A percentile compares a stretch with the other conserved stretches of the same genome.
Evolutionary conservation across 1,140 invertebrate species (phyloP).

Genomic region (Tetragnatha versicolor): DNA sequence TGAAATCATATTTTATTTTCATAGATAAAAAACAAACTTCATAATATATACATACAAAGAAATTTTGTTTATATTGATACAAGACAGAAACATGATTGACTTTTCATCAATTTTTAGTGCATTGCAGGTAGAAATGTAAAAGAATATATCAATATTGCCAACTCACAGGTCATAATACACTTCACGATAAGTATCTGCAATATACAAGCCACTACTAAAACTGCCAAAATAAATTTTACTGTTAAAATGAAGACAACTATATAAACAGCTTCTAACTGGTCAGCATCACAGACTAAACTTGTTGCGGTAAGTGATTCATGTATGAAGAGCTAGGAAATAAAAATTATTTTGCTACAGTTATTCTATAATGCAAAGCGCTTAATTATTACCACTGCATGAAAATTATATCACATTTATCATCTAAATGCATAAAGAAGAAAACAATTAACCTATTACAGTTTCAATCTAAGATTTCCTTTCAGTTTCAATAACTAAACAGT

Average conservation of each 20-base stretch:
- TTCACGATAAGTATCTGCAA: slow-evolving; percentile 19
- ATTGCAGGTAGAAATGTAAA: slow-evolving; percentile 50
- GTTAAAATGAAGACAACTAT: slow-evolving; percentile 16
- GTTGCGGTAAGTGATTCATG: slow-evolving; percentile 21
- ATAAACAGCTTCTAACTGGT: not conserved
- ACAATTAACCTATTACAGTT: no score
- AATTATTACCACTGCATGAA: no score
- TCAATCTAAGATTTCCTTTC: no score
- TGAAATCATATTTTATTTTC: slow-evolving; percentile 49
- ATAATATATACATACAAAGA: slow-evolving; percentile 41
- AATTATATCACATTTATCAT: no score
- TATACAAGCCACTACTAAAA: slow-evolving; percentile 37
- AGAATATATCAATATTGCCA: slow-evolving; percentile 52
- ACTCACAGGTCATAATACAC: slow-evolving; percentile 12
- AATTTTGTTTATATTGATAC: slow-evolving; percentile 41
- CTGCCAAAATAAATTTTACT: slow-evolving; percentile 5
- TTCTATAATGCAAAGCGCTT: no score
- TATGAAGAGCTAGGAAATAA: slow-evolving; percentile 24
- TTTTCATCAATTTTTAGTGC: slow-evolving; percentile 34
- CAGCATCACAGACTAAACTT: slow-evolving; percentile 43
- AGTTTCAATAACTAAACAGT: no score
- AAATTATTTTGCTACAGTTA: no score
- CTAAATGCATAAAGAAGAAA: no score
- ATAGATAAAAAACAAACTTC: slow-evolving; percentile 38
- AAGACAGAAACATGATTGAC: slow-evolving; percentile 33